These are phyloP conservation scores for Dione vanillae DNA, from an alignment of 2,888 invertebrate genomes.

Conservation along the genomic window DNA sequence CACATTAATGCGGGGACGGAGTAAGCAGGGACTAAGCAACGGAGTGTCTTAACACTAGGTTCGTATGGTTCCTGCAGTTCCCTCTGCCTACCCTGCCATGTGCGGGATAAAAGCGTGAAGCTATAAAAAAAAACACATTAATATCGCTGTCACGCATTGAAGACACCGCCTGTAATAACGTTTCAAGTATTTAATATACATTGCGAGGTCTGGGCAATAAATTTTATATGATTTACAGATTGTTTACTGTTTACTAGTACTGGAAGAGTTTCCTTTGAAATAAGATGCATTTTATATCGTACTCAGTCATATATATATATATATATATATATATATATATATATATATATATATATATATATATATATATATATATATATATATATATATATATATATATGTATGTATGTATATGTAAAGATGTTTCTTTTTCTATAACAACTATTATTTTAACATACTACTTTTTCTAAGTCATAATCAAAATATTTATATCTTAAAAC, in stretches of 20 bases:
- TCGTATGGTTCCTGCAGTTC: no score
- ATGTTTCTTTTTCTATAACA: no score
- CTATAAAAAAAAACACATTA: constrained; percentile 25
- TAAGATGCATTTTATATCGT: neutral
- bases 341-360: no score
- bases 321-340: neutral
- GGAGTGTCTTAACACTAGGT: no score
- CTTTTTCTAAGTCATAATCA: no score
- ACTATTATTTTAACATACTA: no score
- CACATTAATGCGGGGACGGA: no score
- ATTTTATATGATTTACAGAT: constrained; percentile 26
- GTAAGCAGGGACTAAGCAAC: no score
- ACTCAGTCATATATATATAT: neutral
- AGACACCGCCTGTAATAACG: constrained; percentile 17
- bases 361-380: neutral
- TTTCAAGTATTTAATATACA: constrained; percentile 34
- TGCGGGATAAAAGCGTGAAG: no score
- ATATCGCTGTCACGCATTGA: constrained; percentile 6
- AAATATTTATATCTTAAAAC: no score
- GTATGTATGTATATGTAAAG: no score
- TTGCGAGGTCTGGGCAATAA: constrained; percentile 22
- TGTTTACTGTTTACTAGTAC: constrained; percentile 23
- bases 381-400: neutral
- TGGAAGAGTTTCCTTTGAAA: constrained; percentile 2
- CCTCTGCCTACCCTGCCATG: no score